A percentile compares a stretch with the other conserved stretches of the same genome.
phyloP scores from a whole-genome alignment of 1,140 invertebrate genomes.

The Philaenus spumarius region DNA sequence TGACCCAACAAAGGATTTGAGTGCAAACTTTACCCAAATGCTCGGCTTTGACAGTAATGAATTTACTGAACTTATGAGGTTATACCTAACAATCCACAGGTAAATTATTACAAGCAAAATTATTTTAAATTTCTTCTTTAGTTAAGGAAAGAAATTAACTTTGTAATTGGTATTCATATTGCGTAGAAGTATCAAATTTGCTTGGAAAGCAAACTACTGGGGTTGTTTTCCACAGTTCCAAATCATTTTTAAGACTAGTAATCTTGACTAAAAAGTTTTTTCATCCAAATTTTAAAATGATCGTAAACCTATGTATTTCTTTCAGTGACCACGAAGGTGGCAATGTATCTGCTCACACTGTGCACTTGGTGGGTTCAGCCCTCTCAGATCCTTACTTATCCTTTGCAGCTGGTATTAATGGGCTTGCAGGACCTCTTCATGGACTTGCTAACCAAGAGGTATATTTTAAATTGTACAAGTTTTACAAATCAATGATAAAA shows the following conservation, averaged over 20 bases:
- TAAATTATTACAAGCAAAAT: too few relatives aligned
- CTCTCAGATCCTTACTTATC: conserved; percentile 92
- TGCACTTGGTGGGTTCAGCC: conserved; percentile 91
- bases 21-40: conserved; percentile 88
- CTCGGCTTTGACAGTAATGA: conserved; percentile 75
- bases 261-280: background rate
- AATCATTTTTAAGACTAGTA: too few relatives aligned
- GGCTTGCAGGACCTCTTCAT: conserved; percentile 91
- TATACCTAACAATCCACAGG: conserved; percentile 95
- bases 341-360: conserved; percentile 92
- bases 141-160: too few relatives aligned
- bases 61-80: conserved; percentile 89
- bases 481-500: too few relatives aligned
- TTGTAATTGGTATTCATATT: too few relatives aligned
- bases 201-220: too few relatives aligned
- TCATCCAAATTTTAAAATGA: too few relatives aligned
- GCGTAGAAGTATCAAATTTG: too few relatives aligned
- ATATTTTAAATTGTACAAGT: too few relatives aligned
- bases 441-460: conserved; percentile 92
- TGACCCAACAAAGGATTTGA: conserved; percentile 88
- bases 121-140: too few relatives aligned
- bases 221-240: too few relatives aligned
- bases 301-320: too few relatives aligned
- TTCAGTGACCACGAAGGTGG: conserved; percentile 87
- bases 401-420: conserved; percentile 91